Evolutionary conservation across 2,797 vertebrate species (phyloP), one percentile per base, ranked within the genome.

Genomic region (Zalophus californianus): DNA sequence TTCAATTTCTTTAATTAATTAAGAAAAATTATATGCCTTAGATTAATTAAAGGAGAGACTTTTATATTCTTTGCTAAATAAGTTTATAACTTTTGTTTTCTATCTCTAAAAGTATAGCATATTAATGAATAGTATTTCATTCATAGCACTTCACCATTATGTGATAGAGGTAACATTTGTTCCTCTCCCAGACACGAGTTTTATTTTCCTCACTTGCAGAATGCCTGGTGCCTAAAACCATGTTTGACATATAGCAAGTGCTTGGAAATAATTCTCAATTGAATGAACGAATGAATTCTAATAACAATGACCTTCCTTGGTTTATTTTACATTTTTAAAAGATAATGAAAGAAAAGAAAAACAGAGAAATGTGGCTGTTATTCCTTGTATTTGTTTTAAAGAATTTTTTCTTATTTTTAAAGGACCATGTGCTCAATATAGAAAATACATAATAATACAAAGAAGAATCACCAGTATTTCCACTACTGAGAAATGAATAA

Each of bases 1-100:
- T 98, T 97, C 35, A 35, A 48, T 29, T 96, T 98, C 14, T 88
- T 96, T 91, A 84, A 73, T 80, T 91, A 88, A 41, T 25, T 91
- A 60, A 95, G 75, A 78, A 95, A 72, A 94, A 87, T 21, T 64
- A 60, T 66, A 60, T 83, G 20, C 72, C 50, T 87, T 94, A 95
- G 11, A 64, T 0, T 77, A 38, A 97, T 85, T 88, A 94, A 92
- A 84, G 4, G 35, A 96, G 50, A 13, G 80, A 82, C n/a, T 83
- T 11, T 68, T 96, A 35, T 70, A 77, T 0, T 79, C 41, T 89
- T 93, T 89, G n/a, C 75, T 84, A 86, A 93, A 82, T 9, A 94
- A 77, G 73, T 77, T 3, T 25, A 18, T 86, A 83, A 60, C n/a
- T 73, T 90, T 79, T 32, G 14, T 54, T 94, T 75, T 82, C 41